Percentiles rank a stretch among this genome's conserved stretches.
Evolutionary conservation across 2,888 invertebrate species (phyloP).

Genomic region (Apoda limacodes): DNA sequence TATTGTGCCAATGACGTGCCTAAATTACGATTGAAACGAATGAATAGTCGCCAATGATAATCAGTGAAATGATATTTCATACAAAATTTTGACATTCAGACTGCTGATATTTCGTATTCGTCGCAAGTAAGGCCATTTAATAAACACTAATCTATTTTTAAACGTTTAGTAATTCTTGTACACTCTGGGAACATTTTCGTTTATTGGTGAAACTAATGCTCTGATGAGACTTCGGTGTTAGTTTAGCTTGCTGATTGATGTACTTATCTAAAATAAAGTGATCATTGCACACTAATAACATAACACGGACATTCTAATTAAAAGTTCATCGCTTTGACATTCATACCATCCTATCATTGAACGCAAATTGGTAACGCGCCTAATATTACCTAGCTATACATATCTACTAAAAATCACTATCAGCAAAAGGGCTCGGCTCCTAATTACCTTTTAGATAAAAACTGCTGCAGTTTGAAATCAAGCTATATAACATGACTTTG

Average conservation of each 20-base stretch:
- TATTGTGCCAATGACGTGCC: slow-evolving; percentile 63
- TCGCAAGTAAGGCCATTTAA: slow-evolving; percentile 70
- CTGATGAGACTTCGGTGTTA: slow-evolving; percentile 44
- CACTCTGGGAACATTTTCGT: slow-evolving; percentile 62
- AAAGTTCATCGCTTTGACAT: slow-evolving; percentile 70
- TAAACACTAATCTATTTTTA: slow-evolving; percentile 71
- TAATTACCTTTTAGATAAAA: slow-evolving; percentile 54
- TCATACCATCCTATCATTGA: slow-evolving; percentile 63
- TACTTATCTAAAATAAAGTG: too few relatives aligned
- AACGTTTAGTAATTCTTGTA: slow-evolving; percentile 68
- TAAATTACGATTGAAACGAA: slow-evolving; percentile 33
- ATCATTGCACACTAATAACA: slow-evolving; percentile 67
- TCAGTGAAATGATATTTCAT: slow-evolving; percentile 69
- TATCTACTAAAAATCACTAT: slow-evolving; percentile 61
- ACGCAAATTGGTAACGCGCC: slow-evolving; percentile 55
- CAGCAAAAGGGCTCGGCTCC: slow-evolving; percentile 58
- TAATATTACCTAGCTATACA: slow-evolving; percentile 52
- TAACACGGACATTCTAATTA: slow-evolving; percentile 67
- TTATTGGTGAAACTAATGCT: slow-evolving; percentile 57
- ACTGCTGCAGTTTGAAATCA: slow-evolving; percentile 44
- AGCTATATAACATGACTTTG: slow-evolving; percentile 51
- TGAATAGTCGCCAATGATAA: slow-evolving; percentile 49
- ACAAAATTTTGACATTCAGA: slow-evolving; percentile 69
- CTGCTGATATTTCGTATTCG: slow-evolving; percentile 68
- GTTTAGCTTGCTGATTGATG: slow-evolving; percentile 51